Conservation (phyloP, 2,888 invertebrate species). For the Torymus tubicola region DNA sequence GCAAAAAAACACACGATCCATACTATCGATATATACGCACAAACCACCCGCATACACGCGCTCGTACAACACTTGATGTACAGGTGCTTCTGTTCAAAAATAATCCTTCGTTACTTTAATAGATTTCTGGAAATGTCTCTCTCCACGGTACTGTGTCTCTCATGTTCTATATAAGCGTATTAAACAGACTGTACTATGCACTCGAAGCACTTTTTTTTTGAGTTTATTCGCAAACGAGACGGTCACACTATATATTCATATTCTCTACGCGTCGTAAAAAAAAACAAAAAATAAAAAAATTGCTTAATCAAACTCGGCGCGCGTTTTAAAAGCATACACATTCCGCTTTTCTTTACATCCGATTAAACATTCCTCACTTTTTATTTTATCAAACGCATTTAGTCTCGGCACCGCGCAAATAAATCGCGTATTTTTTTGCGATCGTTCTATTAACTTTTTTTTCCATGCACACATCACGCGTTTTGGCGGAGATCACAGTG, state of each 20-base stretch:
- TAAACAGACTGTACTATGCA: conserved; percentile 5
- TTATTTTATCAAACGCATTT: conserved; percentile 11
- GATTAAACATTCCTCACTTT: conserved; percentile 20
- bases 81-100: conserved; percentile 44
- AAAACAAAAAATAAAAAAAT: conserved; percentile 27
- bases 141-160: not conserved
- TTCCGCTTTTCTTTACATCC: conserved; percentile 41
- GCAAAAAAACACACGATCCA: conserved; percentile 39
- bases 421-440: conserved; percentile 25
- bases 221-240: conserved; percentile 31
- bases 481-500: conserved; percentile 7
- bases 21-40: conserved; percentile 58
- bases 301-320: not conserved
- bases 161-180: conserved; percentile 20
- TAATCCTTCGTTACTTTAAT: conserved; percentile 44
- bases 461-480: conserved; percentile 35
- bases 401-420: conserved; percentile 27
- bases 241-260: not conserved
- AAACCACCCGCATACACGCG: conserved; percentile 62
- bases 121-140: conserved; percentile 40
- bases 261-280: conserved; percentile 9
- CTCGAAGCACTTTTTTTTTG: conserved; percentile 14
- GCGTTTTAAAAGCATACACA: conserved; percentile 49
- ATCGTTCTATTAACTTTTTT: conserved; percentile 26
- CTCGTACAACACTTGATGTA: conserved; percentile 56